A percentile compares a stretch with the other conserved stretches of the same genome.
Evolutionary conservation across 2,113 vertebrate species (phyloP).

Genomic region (Chaenogobius annularis): DNA sequence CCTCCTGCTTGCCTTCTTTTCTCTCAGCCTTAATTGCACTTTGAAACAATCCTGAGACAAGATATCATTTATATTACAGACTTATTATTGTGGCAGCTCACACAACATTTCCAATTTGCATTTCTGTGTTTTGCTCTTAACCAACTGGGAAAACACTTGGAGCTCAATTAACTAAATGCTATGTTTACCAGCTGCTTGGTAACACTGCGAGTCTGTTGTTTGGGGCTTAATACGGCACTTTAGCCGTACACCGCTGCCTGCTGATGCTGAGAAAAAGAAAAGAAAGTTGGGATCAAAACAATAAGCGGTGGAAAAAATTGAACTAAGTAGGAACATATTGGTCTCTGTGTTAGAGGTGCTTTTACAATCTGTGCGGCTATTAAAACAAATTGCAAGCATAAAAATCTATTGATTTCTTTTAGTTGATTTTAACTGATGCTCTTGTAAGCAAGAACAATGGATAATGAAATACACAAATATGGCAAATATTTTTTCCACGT

Average conservation of each 20-base stretch:
- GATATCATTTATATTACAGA: slow-evolving; percentile 5
- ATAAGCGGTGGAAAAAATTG: background rate
- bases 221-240: slow-evolving; percentile 12
- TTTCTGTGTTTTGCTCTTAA: slow-evolving; percentile 8
- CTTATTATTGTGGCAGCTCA: slow-evolving; percentile 5
- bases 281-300: slow-evolving; percentile 7
- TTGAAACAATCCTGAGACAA: slow-evolving; percentile 4
- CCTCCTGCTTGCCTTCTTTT: background rate
- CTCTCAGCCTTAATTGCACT: slow-evolving; percentile 4
- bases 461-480: background rate
- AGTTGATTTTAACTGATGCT: background rate
- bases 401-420: background rate
- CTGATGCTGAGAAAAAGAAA: slow-evolving; percentile 2
- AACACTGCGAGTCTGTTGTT: slow-evolving; percentile 8
- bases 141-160: slow-evolving; percentile 14
- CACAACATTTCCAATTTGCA: slow-evolving; percentile 6
- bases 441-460: background rate
- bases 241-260: slow-evolving; percentile 1
- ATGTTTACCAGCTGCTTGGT: slow-evolving; percentile 13
- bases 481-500: too few species aligned
- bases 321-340: background rate
- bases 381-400: background rate
- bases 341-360: background rate
- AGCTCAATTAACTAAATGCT: slow-evolving; percentile 12
- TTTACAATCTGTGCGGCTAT: background rate